Base-by-base conservation (phyloP, 1,140 invertebrate genomes). In the Lucilia cuprina region DNA sequence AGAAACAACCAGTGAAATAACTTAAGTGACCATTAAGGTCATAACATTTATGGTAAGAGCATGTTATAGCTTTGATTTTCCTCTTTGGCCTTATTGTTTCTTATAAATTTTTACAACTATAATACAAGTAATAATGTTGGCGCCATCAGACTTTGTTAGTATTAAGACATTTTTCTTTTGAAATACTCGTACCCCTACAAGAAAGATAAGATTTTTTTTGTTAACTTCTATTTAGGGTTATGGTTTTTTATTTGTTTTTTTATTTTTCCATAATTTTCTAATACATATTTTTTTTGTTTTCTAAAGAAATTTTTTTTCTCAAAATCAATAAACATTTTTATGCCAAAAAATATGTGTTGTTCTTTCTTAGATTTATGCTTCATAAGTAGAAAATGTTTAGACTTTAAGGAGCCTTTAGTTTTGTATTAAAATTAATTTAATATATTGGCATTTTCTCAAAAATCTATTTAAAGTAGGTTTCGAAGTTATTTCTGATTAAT, bases 271-370 rank as follows among this genome's bases (percentile, higher is more conserved):
- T 70, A 70, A 70, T 70, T 70, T 25, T 70, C 65, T 70, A 55
- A n/a, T 65, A 19, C n/a, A n/a, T 65, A 65, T 65, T 17, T 65
- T n/a, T 65, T 65, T 65, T 7, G 4, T 70, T 19, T 70, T 25
- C n/a, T 70, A 30, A 30, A 30, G 25, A 30, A 30, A n/a, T 70
- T 70, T 70, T 9, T 70, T 21, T 70, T 14, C 50, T 70, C n/a
- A 19, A 65, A 70, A 70, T 70, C 65, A 70, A 70, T 70, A 70
- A 70, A 70, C 65, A 70, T 70, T 21, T 70, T 70, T 70, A 70
- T 70, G 65, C 65, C 65, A 70, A 70, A 70, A 70, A 21, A 70
- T 21, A 21, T 25, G n/a, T 70, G 5, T 30, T 19, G 25, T 70
- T 70, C 19, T 70, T 70, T 21, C 19, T 25, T 70, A 25, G 65